Percentiles rank a stretch among this genome's conserved stretches.
Conservation (phyloP, 2,797 vertebrate genomes). For the Pteropus rufus region DNA sequence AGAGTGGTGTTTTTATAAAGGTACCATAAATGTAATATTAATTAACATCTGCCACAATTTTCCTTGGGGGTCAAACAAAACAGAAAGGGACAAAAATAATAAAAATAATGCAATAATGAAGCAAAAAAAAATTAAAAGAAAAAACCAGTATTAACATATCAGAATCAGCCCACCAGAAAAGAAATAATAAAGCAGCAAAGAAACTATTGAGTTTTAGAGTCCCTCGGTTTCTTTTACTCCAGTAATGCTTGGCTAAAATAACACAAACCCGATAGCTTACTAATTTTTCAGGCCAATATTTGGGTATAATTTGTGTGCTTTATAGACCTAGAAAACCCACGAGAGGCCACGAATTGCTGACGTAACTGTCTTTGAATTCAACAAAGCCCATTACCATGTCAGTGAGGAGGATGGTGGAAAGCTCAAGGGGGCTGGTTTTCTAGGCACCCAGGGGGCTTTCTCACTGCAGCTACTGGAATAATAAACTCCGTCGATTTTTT, state of each 20-base stretch:
- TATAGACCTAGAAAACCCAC: conserved; percentile 86
- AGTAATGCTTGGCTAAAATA: conserved; percentile 87
- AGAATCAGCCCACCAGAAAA: conserved; percentile 77
- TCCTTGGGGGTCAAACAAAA: background rate
- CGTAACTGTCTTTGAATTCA: conserved; percentile 90
- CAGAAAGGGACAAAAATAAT: background rate
- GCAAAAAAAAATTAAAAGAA: background rate
- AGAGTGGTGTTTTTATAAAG: background rate
- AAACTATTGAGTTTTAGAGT: conserved; percentile 76
- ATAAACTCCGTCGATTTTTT: conserved; percentile 83
- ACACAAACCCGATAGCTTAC: conserved; percentile 87
- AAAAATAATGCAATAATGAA: background rate
- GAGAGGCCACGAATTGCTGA: conserved; percentile 86
- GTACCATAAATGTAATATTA: background rate
- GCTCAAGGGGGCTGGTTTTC: conserved; percentile 71
- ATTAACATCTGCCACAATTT: background rate
- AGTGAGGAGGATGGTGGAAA: conserved; percentile 81
- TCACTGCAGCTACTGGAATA: conserved; percentile 86
- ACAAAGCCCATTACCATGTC: conserved; percentile 87
- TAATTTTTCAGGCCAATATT: conserved; percentile 89
- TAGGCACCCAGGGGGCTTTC: conserved; percentile 84
- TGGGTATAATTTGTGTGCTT: conserved; percentile 88
- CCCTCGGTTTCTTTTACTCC: conserved; percentile 83
- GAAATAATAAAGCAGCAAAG: conserved; percentile 77
- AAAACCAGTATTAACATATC: conserved; percentile 45